Evolutionary conservation across 2,888 invertebrate species (phyloP), one percentile per base, ranked within the genome.

Genomic region (Embidobia sp.): DNA sequence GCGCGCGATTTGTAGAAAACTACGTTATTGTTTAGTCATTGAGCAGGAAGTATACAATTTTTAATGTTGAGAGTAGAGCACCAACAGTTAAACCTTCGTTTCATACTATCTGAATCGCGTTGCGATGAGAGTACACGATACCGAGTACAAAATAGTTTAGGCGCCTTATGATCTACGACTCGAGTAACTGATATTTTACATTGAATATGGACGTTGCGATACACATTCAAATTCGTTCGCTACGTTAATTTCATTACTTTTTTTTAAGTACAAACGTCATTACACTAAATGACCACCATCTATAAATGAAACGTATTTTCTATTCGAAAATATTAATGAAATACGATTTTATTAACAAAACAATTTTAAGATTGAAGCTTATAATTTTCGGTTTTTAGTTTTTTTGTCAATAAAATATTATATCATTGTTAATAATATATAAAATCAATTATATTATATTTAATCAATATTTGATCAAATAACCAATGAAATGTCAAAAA

Each of bases 1-100:
- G 51, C 31, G 49, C 49, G 33, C 31, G 63, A 64, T 15, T 64
- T 27, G 66, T 74, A 74, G 66, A 74, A 74, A 74, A 70, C 64
- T 66, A 66, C 57, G 51, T 77, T 77, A 77, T 74, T 77, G 77
- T 77, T 73, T 77, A 59, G 59, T 53, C 35, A 59, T 64, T 77
- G 77, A 77, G 73, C 77, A 77, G 57, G 64, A 59, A 74, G 57
- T 51, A 44, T 59, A 66, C 33, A 29, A 44, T 64, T 49, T 57
- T 51, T 70, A 69, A 49, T 40, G 15, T 61, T 51, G 27, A 61
- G 44, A 61, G 10, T 26, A 61, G 61, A 70, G 61, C 44, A 61
- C 53, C 51, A 44, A 42, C 26, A 42, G 29, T 51, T 31, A 61
- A 69, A 44, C 33, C 46, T 44, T 53, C 70, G 44, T 44, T 53